Conservation (phyloP, 2,888 invertebrate genomes). For the Tetanocera ferruginea region DNA sequence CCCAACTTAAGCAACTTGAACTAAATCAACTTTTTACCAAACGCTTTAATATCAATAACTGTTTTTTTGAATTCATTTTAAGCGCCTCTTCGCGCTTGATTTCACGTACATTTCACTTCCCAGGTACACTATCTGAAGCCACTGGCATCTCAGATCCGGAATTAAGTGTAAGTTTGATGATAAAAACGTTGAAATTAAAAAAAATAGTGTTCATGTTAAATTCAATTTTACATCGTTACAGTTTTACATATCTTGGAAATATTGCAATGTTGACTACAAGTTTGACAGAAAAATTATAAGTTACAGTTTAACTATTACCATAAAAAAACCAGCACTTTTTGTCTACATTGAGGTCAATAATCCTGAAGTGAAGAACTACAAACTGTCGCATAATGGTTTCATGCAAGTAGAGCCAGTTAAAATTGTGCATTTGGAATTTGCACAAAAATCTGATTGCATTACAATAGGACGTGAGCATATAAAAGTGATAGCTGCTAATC, state of each 20-base stretch:
- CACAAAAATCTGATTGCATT: conserved; percentile 51
- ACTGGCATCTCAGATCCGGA: conserved; percentile 72
- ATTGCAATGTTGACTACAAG: conserved; percentile 47
- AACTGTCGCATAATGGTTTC: conserved; percentile 67
- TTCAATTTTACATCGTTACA: conserved; percentile 43
- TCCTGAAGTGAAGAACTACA: conserved; percentile 55
- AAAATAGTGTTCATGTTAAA: neutral
- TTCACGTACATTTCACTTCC: conserved; percentile 79
- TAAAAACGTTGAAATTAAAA: neutral
- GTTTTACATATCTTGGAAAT: conserved; percentile 58
- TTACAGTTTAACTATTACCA: conserved; percentile 59
- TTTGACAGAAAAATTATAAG: conserved; percentile 43
- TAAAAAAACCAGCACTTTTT: conserved; percentile 65
- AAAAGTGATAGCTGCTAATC: conserved; percentile 64
- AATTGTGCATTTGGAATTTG: conserved; percentile 62
- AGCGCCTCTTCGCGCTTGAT: conserved; percentile 70
- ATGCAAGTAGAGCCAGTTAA: conserved; percentile 63
- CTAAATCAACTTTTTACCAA: conserved; percentile 55
- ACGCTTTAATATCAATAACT: conserved; percentile 55
- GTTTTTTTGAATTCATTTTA: conserved; percentile 71
- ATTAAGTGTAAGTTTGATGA: conserved; percentile 71
- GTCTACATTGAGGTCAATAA: conserved; percentile 64
- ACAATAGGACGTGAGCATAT: conserved; percentile 57
- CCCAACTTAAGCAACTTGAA: conserved; percentile 62
- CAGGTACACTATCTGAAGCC: conserved; percentile 73